Evolutionary conservation across 2,888 invertebrate genomes (phyloP), one percentile per base, ranked within the genome.

Genomic region (Caradrina clavipalpis): DNA sequence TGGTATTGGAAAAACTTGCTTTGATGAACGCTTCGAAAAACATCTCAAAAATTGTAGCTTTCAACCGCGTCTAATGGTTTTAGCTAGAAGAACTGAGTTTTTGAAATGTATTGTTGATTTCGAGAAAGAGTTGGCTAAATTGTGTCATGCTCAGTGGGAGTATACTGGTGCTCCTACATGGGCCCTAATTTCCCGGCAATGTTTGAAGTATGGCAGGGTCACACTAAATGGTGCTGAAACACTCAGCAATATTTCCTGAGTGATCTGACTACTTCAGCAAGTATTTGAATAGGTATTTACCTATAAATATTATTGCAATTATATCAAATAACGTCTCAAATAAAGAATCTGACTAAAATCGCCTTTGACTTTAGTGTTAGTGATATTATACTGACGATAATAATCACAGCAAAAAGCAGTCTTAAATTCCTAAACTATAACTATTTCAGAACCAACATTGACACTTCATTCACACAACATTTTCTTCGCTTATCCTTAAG

Each of bases 1-100:
- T 63, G 51, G 35, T 56, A 66, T 54, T 13, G n/a, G 22, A 54
- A 76, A 76, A 79, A 63, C 47, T 68, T 61, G 55, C 55, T 62
- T 39, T 61, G 73, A 59, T 62, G 19, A 72, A 56, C 22, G 73
- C 50, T 22, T 77, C 51, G 47, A 47, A 72, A 63, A 71, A 63
- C 55, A 50, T 54, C 15, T 35, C 49, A 58, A 71, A 74, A 51
- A 31, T 63, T 19, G 6, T 0, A 11, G 42, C 31, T 55, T 63
- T 19, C 11, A 42, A 31, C 11, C 45, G 19, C 11, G n/a, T 15
- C n/a, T 21, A 31, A 54, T 26, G 50, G 22, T 49, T 53, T 54
- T 47, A n/a, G 15, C 7, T 17, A 0, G 5, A 3, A 21, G 1
- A 56, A 56, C 35, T 22, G 5, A 0, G 11, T 19, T 45, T 21